Evolutionary conservation across 1,140 invertebrate genomes (phyloP), one percentile per base, ranked within the genome.

Genomic region (Drosophila yakuba): DNA sequence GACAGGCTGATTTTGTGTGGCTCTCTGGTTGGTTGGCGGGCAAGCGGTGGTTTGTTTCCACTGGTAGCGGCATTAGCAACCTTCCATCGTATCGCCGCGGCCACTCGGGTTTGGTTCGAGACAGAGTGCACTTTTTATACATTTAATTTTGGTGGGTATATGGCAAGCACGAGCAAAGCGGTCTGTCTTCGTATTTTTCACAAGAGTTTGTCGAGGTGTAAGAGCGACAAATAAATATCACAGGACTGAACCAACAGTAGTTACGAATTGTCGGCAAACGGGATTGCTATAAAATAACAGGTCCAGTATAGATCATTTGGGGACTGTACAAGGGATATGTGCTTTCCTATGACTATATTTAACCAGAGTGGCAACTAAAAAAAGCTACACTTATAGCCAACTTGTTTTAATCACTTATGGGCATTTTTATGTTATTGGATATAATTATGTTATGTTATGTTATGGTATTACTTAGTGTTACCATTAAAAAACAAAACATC

Each of bases 11-110:
- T 51, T 36, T 57, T 57, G 73, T 67, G 59, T 58, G 38, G 69
- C 39, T 81, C 74, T 82, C 79, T 83, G 79, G 80, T 83, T 83
- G 80, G 80, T 78, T 82, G 79, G 60, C 73, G 63, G 38, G 4
- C 58, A 45, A 32, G 69, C 67, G 35, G 66, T 59, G 58, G 69
- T 78, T 74, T 63, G 56, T 69, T 81, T 81, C 57, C 69, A 82
- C 59, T 55, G 47, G 45, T 63, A 43, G 44, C 52, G 36, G 39
- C 48, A 35, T 32, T 35, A 25, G 62, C 41, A 62, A 45, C 61
- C 62, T 74, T 35, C 48, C 64, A 59, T 66, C 79, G 71, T 78
- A 78, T 82, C 68, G 67, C 51, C 60, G 69, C 48, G 59, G 50
- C 25, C 36, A 41, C 58, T 78, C 74, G 74, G 66, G 32, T 67